Evolutionary conservation across 2,888 invertebrate species (phyloP).

Genomic region (Agrotis segetum): DNA sequence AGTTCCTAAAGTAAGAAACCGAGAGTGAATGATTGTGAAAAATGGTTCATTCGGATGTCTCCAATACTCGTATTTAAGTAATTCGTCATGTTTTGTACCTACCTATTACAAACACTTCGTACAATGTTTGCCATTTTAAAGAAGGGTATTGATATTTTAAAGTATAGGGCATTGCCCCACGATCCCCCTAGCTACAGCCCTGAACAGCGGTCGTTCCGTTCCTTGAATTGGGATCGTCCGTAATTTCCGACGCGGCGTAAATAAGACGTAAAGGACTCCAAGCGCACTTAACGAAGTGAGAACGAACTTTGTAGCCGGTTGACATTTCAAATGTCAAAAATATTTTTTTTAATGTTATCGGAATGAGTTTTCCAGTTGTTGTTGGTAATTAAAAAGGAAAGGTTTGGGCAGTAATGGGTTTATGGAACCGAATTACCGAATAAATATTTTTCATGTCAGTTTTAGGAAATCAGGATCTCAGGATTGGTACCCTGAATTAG

Average conservation of each 20-base stretch:
- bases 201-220: slow-evolving; percentile 44
- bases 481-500: too few species aligned
- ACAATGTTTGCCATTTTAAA: too few species aligned
- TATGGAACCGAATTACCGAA: not conserved
- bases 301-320: slow-evolving; percentile 45
- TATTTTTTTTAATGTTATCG: slow-evolving; percentile 36
- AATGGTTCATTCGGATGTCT: too few species aligned
- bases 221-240: slow-evolving; percentile 59
- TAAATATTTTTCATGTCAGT: not conserved
- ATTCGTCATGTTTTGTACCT: too few species aligned
- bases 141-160: too few species aligned
- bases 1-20: too few species aligned
- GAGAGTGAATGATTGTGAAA: too few species aligned
- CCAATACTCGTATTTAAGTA: too few species aligned
- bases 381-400: not conserved
- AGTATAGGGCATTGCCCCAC: too few species aligned
- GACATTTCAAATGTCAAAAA: slow-evolving; percentile 48
- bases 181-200: too few species aligned
- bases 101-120: too few species aligned
- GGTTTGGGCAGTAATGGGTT: not conserved
- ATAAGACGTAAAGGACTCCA: slow-evolving; percentile 50
- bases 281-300: slow-evolving; percentile 51
- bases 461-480: too few species aligned
- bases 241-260: slow-evolving; percentile 59
- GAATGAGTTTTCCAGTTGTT: slow-evolving; percentile 2